These are phyloP conservation scores for Pelochelys cantorii DNA, from an alignment of 2,797 vertebrate species.

Conservation along the genomic window DNA sequence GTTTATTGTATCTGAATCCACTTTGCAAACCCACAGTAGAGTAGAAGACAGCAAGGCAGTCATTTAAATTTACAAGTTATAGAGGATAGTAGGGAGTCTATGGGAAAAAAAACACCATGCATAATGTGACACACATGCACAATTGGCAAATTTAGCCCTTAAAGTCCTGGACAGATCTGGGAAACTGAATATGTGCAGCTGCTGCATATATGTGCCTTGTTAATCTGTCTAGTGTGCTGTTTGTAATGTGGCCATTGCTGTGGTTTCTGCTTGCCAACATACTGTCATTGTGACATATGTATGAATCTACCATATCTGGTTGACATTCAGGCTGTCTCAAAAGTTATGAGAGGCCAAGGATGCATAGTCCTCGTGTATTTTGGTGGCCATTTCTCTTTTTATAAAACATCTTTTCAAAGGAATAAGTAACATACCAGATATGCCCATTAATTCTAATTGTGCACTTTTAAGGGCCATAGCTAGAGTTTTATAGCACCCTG, in stretches of 20 bases:
- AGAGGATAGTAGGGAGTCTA: background rate
- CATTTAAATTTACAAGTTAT: constrained; percentile 30
- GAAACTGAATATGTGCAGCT: constrained; percentile 30
- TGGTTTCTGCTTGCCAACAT: background rate
- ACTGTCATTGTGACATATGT: background rate
- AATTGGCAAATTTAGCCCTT: background rate
- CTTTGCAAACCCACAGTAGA: background rate
- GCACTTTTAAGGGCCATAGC: background rate
- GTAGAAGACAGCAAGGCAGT: constrained; percentile 16
- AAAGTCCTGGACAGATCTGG: constrained; percentile 14
- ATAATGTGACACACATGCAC: constrained; percentile 21
- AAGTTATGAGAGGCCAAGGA: background rate
- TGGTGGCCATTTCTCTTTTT: background rate
- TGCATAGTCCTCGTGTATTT: rapidly evolving
- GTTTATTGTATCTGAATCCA: constrained; percentile 6
- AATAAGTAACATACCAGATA: background rate
- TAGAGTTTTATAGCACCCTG: background rate
- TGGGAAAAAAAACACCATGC: constrained; percentile 19
- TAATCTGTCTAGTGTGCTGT: background rate
- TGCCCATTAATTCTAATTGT: background rate
- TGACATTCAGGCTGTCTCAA: background rate
- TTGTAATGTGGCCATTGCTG: background rate
- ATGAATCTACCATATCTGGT: background rate
- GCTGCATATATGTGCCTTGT: background rate
- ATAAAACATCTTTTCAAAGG: background rate